Base-by-base conservation (phyloP, 2,888 invertebrate species). In the Zygaena filipendulae region DNA sequence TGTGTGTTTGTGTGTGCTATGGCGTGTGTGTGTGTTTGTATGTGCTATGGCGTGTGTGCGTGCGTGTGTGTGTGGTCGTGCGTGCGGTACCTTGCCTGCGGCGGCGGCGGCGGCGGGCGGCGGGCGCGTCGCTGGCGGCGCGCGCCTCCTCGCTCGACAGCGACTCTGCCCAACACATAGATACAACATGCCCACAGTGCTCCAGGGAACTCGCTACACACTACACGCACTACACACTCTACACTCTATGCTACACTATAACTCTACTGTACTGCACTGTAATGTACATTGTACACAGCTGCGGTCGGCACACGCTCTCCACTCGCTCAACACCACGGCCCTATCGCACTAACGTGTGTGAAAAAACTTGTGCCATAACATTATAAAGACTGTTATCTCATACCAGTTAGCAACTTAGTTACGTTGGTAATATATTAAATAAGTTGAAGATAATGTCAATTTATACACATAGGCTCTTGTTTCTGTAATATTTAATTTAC, bases 91-190 rank as follows among this genome's bases (percentile, higher is more conserved):
- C 56, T 54, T 45, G 46, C 47, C 56, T 50, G 44, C 63, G 49
- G 30, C 68, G 45, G 32, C 64, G 59, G 30, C 68, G 58, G 35
- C 63, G 52, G 28, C 51, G 42, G 36, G 45, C 46, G 36, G 35
- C 32, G 34, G 33, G 31, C 26, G 40, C 46, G 30, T 38, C 49
- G 27, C 35, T 43, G 27, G 39, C 45, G 38, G 35, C 53, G 52
- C 53, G 49, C 7, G 42, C 53, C 52, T 67, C 70, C 43, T 51
- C 55, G 39, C 62, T 62, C 69, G 77, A 67, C 44, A 58, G 64
- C 39, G 80, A 70, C 59, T 72, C 72, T 82, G 64, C 66, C 75
- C 69, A 83, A 85, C 69, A 83, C 77, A 85, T n/a, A n/a, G 45
- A 43, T 45, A 40, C 43, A 43, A 36, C 39, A 40, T 44, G 43